These are phyloP conservation scores for Varanus salvator DNA, from an alignment of 2,113 vertebrate species.

Conservation along the genomic window DNA sequence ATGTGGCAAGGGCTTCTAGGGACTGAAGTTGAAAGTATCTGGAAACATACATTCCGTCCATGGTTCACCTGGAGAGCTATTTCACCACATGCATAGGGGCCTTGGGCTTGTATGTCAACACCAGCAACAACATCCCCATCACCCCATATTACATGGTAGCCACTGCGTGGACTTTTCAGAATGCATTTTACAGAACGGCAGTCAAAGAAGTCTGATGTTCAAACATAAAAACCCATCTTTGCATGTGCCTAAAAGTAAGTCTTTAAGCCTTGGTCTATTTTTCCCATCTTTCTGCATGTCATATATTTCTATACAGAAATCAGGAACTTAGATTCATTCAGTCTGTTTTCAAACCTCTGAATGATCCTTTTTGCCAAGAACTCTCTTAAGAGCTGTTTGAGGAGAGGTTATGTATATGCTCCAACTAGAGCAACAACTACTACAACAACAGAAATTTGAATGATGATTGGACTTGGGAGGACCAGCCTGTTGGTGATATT, in stretches of 20 bases:
- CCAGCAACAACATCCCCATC: too few species aligned
- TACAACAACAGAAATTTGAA: conserved; percentile 33
- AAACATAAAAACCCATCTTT: background rate
- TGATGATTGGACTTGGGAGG: conserved; percentile 41
- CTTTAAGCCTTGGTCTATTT: background rate
- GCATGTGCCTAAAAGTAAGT: background rate
- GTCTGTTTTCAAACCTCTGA: conserved; percentile 2
- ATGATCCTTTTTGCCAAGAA: conserved; percentile 20
- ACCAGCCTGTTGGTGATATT: background rate
- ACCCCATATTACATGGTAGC: too few species aligned
- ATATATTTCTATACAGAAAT: background rate
- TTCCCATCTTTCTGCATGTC: background rate
- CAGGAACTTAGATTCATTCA: conserved; percentile 41
- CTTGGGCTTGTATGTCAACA: background rate
- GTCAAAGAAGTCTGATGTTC: background rate
- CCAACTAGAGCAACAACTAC: conserved; percentile 36
- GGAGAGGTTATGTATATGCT: conserved; percentile 20
- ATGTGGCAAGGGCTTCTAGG: too few species aligned
- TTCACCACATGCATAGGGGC: background rate
- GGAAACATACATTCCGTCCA: too few species aligned
- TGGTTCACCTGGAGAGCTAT: too few species aligned
- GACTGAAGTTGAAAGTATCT: too few species aligned
- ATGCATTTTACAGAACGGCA: too few species aligned
- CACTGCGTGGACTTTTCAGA: too few species aligned
- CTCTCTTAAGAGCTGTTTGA: conserved; percentile 20